Evolutionary conservation across 2,113 vertebrate genomes (phyloP).

Genomic region (Phyllostomus discolor): DNA sequence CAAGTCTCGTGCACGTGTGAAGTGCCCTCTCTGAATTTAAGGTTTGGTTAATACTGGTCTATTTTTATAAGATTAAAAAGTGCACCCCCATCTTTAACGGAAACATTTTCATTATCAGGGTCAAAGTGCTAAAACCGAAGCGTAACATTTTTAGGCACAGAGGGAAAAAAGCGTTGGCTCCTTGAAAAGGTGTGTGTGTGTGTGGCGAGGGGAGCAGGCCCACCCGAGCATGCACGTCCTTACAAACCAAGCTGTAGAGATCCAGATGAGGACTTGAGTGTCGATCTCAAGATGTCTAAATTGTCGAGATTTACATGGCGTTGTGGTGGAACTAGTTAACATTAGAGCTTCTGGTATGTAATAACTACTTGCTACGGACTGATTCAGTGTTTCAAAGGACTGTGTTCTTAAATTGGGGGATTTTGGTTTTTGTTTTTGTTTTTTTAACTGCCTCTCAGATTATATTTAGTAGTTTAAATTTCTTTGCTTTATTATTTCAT

Average conservation of each 20-base stretch:
- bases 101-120: slow-evolving; percentile 75
- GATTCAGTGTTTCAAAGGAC: slow-evolving; percentile 92
- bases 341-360: slow-evolving; percentile 88
- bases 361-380: slow-evolving; percentile 87
- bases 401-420: slow-evolving; percentile 91
- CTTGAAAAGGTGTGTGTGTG: slow-evolving; percentile 72
- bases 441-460: slow-evolving; percentile 88
- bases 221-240: slow-evolving; percentile 81
- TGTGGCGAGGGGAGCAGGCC: slow-evolving; percentile 76
- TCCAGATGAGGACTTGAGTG: slow-evolving; percentile 79
- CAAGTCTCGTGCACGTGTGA: slow-evolving; percentile 78
- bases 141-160: slow-evolving; percentile 82
- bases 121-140: slow-evolving; percentile 78
- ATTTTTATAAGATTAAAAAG: slow-evolving; percentile 86
- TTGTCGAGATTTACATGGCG: slow-evolving; percentile 84
- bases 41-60: slow-evolving; percentile 83
- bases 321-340: slow-evolving; percentile 88
- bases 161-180: slow-evolving; percentile 76
- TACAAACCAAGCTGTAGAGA: slow-evolving; percentile 89
- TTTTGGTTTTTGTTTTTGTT: slow-evolving; percentile 75
- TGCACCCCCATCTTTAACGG: slow-evolving; percentile 78
- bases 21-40: slow-evolving; percentile 79
- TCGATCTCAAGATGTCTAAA: slow-evolving; percentile 84
- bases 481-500: slow-evolving; percentile 94
- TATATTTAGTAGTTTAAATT: slow-evolving; percentile 88